Conservation (phyloP, 2,888 invertebrate species). For the Dolichopus griseipennis region DNA sequence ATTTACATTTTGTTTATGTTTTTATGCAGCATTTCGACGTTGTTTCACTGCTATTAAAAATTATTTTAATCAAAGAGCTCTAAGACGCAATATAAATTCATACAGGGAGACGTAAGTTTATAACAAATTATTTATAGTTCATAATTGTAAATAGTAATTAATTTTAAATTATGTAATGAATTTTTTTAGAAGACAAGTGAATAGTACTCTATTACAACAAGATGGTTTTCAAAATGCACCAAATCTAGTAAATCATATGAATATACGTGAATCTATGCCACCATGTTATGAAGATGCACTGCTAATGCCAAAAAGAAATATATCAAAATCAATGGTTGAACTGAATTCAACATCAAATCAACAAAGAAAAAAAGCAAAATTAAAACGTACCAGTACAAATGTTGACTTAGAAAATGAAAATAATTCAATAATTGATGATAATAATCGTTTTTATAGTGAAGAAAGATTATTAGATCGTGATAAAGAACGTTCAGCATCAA, state of each 20-base stretch:
- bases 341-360: constrained; percentile 44
- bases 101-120: constrained; percentile 37
- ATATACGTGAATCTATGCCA: constrained; percentile 60
- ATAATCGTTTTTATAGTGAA: constrained; percentile 38
- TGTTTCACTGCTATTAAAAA: constrained; percentile 47
- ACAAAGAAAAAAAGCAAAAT: constrained; percentile 33
- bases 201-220: constrained; percentile 48
- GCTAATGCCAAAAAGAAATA: constrained; percentile 59
- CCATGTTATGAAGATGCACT: constrained; percentile 72
- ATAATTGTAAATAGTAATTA: too few relatives aligned
- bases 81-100: constrained; percentile 43
- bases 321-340: constrained; percentile 48
- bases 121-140: neutral
- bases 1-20: constrained; percentile 26
- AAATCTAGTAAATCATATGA: constrained; percentile 27
- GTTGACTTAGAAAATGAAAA: constrained; percentile 27
- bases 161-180: too few relatives aligned
- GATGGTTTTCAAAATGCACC: constrained; percentile 53
- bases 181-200: constrained; percentile 39
- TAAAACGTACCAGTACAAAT: constrained; percentile 23
- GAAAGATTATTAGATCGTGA: constrained; percentile 39
- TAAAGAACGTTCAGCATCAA: constrained; percentile 32
- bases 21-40: constrained; percentile 34
- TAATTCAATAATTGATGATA: constrained; percentile 32
- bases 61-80: constrained; percentile 42